These are phyloP conservation scores for Eumacrocentrus americanus DNA, from an alignment of 2,888 invertebrate species.

Conservation along the genomic window DNA sequence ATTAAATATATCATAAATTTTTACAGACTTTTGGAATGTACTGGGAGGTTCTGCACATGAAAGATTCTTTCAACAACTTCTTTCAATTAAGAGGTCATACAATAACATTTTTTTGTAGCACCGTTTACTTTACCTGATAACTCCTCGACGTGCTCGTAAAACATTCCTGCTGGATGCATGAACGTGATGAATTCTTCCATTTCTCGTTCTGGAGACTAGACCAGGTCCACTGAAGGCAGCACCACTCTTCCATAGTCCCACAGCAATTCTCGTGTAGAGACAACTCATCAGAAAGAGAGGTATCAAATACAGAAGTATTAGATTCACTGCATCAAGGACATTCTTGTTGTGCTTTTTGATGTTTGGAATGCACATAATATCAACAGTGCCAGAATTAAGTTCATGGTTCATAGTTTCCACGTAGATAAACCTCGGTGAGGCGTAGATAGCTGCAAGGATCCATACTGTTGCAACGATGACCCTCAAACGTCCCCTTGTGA, in stretches of 20 bases:
- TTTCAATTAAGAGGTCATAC: not conserved
- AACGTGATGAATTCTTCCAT: slow-evolving; percentile 63
- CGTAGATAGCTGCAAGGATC: slow-evolving; percentile 82
- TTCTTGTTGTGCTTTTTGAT: slow-evolving; percentile 80
- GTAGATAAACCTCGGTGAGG: slow-evolving; percentile 83
- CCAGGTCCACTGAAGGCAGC: slow-evolving; percentile 44
- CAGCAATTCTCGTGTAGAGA: slow-evolving; percentile 80
- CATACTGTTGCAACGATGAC: slow-evolving; percentile 81
- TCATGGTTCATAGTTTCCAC: slow-evolving; percentile 76
- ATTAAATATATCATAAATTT: not conserved
- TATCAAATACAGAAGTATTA: slow-evolving; percentile 80
- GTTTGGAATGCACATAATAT: slow-evolving; percentile 77
- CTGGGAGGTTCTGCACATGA: too few species aligned
- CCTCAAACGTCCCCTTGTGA: slow-evolving; percentile 77
- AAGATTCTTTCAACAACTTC: too few species aligned
- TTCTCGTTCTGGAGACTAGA: slow-evolving; percentile 39
- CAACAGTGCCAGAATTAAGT: slow-evolving; percentile 66
- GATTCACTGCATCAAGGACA: slow-evolving; percentile 80
- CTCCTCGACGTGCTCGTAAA: slow-evolving; percentile 79
- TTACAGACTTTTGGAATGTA: too few species aligned
- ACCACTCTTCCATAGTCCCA: slow-evolving; percentile 79
- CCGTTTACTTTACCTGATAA: slow-evolving; percentile 70
- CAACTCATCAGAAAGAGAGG: slow-evolving; percentile 77
- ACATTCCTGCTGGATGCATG: slow-evolving; percentile 78
- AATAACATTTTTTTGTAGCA: not conserved